phyloP scores from a whole-genome alignment of 2,797 vertebrate genomes.

The Mus caroli region DNA sequence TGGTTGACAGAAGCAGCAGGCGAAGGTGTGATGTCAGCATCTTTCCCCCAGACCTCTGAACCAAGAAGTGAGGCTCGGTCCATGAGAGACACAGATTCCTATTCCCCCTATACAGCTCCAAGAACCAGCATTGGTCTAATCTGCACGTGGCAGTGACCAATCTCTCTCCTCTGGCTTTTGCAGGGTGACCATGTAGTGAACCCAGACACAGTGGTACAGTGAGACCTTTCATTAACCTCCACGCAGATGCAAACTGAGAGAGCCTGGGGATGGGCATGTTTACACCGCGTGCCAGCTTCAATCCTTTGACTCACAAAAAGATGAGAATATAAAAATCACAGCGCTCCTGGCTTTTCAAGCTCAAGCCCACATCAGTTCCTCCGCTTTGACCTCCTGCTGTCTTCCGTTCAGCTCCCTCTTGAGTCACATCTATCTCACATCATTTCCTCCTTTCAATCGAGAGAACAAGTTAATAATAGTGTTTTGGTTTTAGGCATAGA shows the following conservation, averaged over 20 bases:
- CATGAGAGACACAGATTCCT: background rate
- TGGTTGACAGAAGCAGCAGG: background rate
- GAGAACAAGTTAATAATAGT: slow-evolving; percentile 78
- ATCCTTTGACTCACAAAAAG: slow-evolving; percentile 42
- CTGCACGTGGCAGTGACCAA: background rate
- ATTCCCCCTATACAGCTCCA: background rate
- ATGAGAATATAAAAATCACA: slow-evolving; percentile 55
- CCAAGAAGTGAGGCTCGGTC: background rate
- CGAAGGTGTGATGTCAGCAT: background rate
- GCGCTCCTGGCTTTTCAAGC: slow-evolving; percentile 42
- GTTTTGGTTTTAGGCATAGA: slow-evolving; percentile 60
- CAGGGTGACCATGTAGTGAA: background rate
- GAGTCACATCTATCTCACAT: slow-evolving; percentile 69
- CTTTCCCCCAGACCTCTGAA: background rate
- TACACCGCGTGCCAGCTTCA: background rate
- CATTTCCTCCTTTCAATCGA: slow-evolving; percentile 75
- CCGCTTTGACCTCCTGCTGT: slow-evolving; percentile 36
- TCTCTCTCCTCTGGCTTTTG: background rate
- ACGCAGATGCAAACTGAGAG: background rate
- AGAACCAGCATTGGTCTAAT: background rate
- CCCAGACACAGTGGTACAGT: background rate
- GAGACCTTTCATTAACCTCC: background rate
- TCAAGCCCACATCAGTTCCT: slow-evolving; percentile 45
- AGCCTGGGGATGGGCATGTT: background rate
- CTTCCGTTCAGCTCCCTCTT: slow-evolving; percentile 64